Evolutionary conservation across 2,888 invertebrate genomes (phyloP), one percentile per base, ranked within the genome.

Genomic region (Ophion slaviceki): DNA sequence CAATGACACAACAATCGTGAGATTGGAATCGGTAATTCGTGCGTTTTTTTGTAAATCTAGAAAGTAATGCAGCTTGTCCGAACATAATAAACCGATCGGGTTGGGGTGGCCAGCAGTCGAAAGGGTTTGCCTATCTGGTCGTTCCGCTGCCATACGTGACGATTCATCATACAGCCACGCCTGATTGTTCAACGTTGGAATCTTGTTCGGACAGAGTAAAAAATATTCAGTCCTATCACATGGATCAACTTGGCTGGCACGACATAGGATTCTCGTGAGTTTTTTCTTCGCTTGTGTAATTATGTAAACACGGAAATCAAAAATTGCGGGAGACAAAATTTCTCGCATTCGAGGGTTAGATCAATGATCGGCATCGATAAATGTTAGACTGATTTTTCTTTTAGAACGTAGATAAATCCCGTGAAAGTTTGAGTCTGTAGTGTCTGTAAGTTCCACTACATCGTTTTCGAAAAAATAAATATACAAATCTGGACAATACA

Each of bases 181-280:
- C 93, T 0, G 92, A 93, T 20, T 96, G 96, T 84, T 45, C 80
- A 0, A 93, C 92, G 0, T 93, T 94, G 75, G 90, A 89, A 0
- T 89, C 92, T 0, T 96, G 96, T 87, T 92, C 94, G 4, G 86
- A 87, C 6, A 87, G 92, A 0, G 89, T 95, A 5, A 93, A 91
- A 40, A 93, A 91, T 36, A 95, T 96, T 59, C 95, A 96, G 86
- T 91, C 93, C 74, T 94, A 94, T 87, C 96, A 96, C 28, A 95
- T 95, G 91, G 93, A 95, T 71, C 89, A 89, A 1, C 86, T 94
- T 28, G 93, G 94, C 17, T 96, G 95, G 90, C 92, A 93, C 66
- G 96, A 96, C 89, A 95, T 96, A 79, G 96, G 95, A 45, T 95
- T 95, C 89, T 96, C 96, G 96, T 96, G 93, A 95, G 95, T 68